phyloP scores from a whole-genome alignment of 2,888 invertebrate species.

The Tubulanus polymorphus region DNA sequence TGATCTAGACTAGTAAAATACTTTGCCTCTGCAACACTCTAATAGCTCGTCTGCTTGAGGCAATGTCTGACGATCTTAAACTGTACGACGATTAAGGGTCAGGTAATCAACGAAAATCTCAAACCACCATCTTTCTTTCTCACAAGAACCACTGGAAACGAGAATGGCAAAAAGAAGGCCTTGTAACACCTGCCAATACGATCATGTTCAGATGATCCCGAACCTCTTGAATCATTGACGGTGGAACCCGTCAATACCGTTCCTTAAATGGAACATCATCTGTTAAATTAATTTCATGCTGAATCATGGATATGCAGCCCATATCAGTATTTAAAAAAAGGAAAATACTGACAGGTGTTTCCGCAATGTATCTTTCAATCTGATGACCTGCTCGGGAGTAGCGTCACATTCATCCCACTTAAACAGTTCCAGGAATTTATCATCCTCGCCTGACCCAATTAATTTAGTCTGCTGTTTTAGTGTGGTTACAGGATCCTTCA shows the following conservation, averaged over 20 bases:
- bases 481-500: no score
- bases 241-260: slow-evolving; percentile 11
- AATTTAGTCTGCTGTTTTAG: no score
- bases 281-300: slow-evolving; percentile 13
- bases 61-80: slow-evolving; percentile 14
- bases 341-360: no score
- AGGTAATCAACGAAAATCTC: slow-evolving; percentile 17
- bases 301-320: slow-evolving; percentile 10
- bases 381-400: no score
- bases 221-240: slow-evolving; percentile 15
- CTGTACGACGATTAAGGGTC: slow-evolving; percentile 13
- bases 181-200: slow-evolving; percentile 11
- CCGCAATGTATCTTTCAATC: no score
- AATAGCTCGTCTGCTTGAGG: slow-evolving; percentile 14
- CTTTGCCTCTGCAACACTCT: slow-evolving; percentile 5
- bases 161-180: slow-evolving; percentile 10
- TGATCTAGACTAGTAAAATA: slow-evolving; percentile 19
- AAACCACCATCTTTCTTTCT: slow-evolving; percentile 16
- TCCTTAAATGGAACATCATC: slow-evolving; percentile 13
- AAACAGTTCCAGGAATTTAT: no score
- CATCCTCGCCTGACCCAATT: no score
- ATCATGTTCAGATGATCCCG: slow-evolving; percentile 14
- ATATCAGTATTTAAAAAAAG: no score
- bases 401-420: no score
- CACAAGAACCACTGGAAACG: slow-evolving; percentile 18